A percentile compares a stretch with the other conserved stretches of the same genome.
phyloP scores from a whole-genome alignment of 2,888 invertebrate species.

The Parelbella ahira region DNA sequence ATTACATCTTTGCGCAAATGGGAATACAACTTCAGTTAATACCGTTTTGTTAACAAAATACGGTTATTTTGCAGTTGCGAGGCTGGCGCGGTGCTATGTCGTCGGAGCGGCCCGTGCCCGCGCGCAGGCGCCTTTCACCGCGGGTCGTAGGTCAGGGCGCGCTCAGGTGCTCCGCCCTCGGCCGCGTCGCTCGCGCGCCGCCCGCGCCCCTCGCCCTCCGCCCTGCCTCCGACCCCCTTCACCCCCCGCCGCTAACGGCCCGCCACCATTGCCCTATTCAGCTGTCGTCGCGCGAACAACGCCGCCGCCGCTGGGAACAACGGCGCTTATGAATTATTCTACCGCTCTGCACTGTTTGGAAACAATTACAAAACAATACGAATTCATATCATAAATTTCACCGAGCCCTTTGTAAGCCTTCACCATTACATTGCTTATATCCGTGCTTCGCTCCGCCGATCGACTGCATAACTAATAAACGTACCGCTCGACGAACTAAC shows the following conservation, averaged over 20 bases:
- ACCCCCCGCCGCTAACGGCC: slow-evolving; percentile 50
- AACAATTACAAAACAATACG: slow-evolving; percentile 76
- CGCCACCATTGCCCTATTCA: slow-evolving; percentile 75
- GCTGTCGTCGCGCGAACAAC: slow-evolving; percentile 67
- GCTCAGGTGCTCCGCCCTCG: slow-evolving; percentile 77
- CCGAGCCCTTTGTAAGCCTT: slow-evolving; percentile 62
- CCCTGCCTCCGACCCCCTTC: slow-evolving; percentile 33
- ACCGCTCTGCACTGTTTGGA: slow-evolving; percentile 60
- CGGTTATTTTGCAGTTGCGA: slow-evolving; percentile 53
- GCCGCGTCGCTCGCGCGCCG: slow-evolving; percentile 41
- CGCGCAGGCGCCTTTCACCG: slow-evolving; percentile 77
- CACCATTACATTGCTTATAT: slow-evolving; percentile 36
- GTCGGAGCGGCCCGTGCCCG: slow-evolving; percentile 46
- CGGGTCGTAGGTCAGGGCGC: slow-evolving; percentile 80
- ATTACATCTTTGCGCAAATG: slow-evolving; percentile 19
- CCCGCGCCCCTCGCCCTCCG: slow-evolving; percentile 39
- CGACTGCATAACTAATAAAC: slow-evolving; percentile 29
- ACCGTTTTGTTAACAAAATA: slow-evolving; percentile 42
- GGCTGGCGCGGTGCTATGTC: slow-evolving; percentile 61
- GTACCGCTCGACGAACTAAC: slow-evolving; percentile 15
- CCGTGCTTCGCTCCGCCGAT: slow-evolving; percentile 32
- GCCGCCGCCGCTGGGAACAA: slow-evolving; percentile 64
- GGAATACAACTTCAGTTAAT: slow-evolving; percentile 27
- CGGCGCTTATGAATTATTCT: slow-evolving; percentile 76
- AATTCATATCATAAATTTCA: slow-evolving; percentile 67